A percentile compares a stretch with the other conserved stretches of the same genome.
Evolutionary conservation across 2,797 vertebrate species (phyloP).

Genomic region (Hybognathus amarus): DNA sequence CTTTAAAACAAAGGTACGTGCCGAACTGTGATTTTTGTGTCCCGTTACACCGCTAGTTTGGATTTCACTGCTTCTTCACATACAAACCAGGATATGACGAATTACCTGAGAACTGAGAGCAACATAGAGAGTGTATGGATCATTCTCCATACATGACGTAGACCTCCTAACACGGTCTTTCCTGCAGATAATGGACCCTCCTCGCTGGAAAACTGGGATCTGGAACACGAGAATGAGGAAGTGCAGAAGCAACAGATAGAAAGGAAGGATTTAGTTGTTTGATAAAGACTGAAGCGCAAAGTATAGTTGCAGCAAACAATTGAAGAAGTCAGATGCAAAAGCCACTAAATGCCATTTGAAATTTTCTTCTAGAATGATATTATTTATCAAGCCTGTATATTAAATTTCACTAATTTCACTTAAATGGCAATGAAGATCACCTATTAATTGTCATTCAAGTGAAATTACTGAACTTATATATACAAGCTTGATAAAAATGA

Average conservation of each 20-base stretch:
- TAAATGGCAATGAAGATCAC: no score
- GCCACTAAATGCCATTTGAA: no score
- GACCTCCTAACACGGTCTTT: conserved; percentile 87
- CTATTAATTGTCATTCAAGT: no score
- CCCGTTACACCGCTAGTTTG: no score
- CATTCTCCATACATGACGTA: conserved; percentile 85
- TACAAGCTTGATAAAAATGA: no score
- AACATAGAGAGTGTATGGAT: conserved; percentile 88
- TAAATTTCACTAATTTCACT: no score
- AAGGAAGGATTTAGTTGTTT: not conserved
- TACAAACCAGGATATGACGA: not conserved
- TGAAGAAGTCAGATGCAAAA: no score
- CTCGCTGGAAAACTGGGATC: conserved; percentile 91
- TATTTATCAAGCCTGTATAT: no score
- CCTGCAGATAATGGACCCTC: conserved; percentile 86
- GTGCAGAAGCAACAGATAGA: not conserved
- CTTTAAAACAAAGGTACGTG: no score
- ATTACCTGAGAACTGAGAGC: conserved; percentile 84
- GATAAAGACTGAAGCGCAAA: not conserved
- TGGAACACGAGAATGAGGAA: conserved; percentile 56
- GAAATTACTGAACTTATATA: no score
- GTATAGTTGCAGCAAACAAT: not conserved
- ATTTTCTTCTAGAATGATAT: no score
- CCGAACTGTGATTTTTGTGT: no score
- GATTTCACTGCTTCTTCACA: not conserved